Percentiles rank a stretch among this genome's conserved stretches.
These are phyloP conservation scores for Nerophis ophidion DNA, from an alignment of 2,113 vertebrate genomes.

Conservation along the genomic window DNA sequence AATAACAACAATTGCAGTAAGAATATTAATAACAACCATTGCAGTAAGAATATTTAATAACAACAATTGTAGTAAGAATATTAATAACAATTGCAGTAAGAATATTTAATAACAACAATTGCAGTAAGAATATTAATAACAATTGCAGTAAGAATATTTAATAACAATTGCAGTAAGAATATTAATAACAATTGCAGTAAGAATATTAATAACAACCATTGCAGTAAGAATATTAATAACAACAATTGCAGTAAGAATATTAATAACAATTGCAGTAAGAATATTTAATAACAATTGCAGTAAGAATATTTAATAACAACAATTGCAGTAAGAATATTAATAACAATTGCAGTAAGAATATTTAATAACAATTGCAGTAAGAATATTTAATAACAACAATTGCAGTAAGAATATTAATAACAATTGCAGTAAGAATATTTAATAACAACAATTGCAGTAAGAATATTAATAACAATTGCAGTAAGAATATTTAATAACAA, in stretches of 20 bases:
- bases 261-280: background rate
- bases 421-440: slow-evolving; percentile 1
- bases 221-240: too few species aligned
- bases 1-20: background rate
- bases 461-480: background rate
- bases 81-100: too few species aligned
- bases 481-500: too few species aligned
- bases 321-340: too few species aligned
- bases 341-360: background rate
- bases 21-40: background rate
- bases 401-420: background rate
- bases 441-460: background rate
- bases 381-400: too few species aligned
- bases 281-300: background rate
- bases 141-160: slow-evolving; percentile 1
- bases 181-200: background rate
- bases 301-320: background rate
- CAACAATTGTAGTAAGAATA: too few species aligned
- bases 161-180: too few species aligned
- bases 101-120: background rate
- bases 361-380: too few species aligned
- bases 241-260: too few species aligned
- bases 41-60: too few species aligned
- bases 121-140: background rate
- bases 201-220: too few species aligned